phyloP scores from a whole-genome alignment of 2,797 vertebrate species.

The Fistularia commersonii region DNA sequence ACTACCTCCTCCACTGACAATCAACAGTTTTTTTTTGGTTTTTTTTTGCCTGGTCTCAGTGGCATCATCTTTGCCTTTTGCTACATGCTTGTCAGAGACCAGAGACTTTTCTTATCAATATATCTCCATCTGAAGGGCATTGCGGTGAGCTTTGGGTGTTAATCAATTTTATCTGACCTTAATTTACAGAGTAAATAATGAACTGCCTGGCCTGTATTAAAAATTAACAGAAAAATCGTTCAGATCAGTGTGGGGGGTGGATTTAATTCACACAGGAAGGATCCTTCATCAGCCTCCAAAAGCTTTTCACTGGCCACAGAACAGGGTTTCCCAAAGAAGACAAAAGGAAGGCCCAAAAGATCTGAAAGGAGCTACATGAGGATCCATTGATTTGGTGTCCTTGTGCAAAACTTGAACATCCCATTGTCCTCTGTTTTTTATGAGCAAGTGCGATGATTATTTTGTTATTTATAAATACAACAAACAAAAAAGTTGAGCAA shows the following conservation, averaged over 20 bases:
- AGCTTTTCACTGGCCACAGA: conserved; percentile 15
- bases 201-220: conserved; percentile 55
- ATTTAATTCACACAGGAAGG: conserved; percentile 10
- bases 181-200: conserved; percentile 74
- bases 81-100: conserved; percentile 48
- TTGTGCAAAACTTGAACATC: too few species aligned
- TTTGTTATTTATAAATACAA: too few species aligned
- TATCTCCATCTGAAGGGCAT: conserved; percentile 59
- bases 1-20: conserved; percentile 35
- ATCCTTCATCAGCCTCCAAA: conserved; percentile 23
- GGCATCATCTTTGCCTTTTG: conserved; percentile 53
- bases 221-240: conserved; percentile 51
- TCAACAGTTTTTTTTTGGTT: conserved; percentile 49
- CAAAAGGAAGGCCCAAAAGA: conserved; percentile 1
- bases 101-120: conserved; percentile 56
- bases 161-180: conserved; percentile 68
- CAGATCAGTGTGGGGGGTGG: not conserved
- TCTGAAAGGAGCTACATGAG: too few species aligned
- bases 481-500: too few species aligned
- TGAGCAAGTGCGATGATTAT: too few species aligned
- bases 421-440: too few species aligned
- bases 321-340: conserved; percentile 11
- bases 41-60: conserved; percentile 13
- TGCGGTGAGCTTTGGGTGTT: conserved; percentile 34
- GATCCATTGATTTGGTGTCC: too few species aligned